phyloP scores from a whole-genome alignment of 2,888 invertebrate species.

The Miltochrista miniata region DNA sequence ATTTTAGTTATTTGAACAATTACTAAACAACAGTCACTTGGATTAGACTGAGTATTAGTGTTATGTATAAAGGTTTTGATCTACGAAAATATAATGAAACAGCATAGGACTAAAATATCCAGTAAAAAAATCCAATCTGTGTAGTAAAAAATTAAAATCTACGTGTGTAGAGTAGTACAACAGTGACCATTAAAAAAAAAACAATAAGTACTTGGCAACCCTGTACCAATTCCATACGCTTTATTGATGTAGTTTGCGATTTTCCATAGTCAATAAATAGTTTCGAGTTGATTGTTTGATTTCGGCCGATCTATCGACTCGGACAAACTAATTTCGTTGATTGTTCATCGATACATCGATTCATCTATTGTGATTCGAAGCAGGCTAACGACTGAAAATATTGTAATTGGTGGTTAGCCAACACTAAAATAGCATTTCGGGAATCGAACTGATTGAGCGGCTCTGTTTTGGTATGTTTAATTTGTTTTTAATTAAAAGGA shows the following conservation, averaged over 20 bases:
- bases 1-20: too few relatives aligned
- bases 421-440: constrained; percentile 31
- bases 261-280: constrained; percentile 54
- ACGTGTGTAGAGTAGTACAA: too few relatives aligned
- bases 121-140: too few relatives aligned
- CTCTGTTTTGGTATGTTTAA: constrained; percentile 25
- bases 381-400: constrained; percentile 32
- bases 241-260: constrained; percentile 54
- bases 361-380: constrained; percentile 43
- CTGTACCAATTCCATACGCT: constrained; percentile 32
- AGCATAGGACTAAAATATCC: too few relatives aligned
- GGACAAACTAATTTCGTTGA: constrained; percentile 39
- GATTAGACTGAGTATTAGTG: too few relatives aligned
- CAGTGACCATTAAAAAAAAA: too few relatives aligned
- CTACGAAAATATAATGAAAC: too few relatives aligned
- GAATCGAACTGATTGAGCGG: constrained; percentile 30
- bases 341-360: constrained; percentile 26
- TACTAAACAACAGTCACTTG: too few relatives aligned
- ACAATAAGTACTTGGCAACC: constrained; percentile 19
- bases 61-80: too few relatives aligned
- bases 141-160: too few relatives aligned
- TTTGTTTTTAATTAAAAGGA: constrained; percentile 18
- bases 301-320: constrained; percentile 37
- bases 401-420: constrained; percentile 37
- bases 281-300: constrained; percentile 42